Conservation (phyloP, 2,888 invertebrate species). For the Nephrotoma flavescens region DNA sequence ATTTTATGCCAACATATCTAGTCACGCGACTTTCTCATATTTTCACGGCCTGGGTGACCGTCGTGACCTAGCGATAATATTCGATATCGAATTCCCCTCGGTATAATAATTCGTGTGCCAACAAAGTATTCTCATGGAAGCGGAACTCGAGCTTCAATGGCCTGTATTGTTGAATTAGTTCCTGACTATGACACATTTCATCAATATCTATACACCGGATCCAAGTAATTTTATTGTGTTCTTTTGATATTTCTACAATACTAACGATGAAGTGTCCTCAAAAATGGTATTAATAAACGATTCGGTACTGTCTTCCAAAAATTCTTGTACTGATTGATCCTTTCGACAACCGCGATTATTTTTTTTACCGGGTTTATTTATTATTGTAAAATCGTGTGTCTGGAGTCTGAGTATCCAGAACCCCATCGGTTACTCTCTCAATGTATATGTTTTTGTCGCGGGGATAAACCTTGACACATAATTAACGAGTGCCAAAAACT, state of each 20-base stretch:
- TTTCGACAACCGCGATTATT: too few species aligned
- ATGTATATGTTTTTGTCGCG: background rate
- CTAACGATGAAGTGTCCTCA: too few species aligned
- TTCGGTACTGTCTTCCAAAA: too few species aligned
- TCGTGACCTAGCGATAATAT: background rate
- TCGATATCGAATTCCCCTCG: background rate
- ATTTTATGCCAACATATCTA: too few species aligned
- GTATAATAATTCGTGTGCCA: background rate
- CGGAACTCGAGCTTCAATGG: background rate
- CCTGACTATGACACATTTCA: background rate
- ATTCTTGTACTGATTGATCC: too few species aligned
- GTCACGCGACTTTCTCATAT: too few species aligned
- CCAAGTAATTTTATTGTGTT: background rate
- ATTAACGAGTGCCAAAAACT: background rate
- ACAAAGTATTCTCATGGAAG: background rate
- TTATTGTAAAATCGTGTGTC: too few species aligned
- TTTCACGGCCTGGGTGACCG: too few species aligned
- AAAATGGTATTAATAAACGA: too few species aligned
- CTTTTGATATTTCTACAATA: background rate
- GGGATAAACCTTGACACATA: background rate
- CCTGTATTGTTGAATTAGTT: background rate
- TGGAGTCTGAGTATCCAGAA: too few species aligned
- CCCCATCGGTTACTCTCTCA: background rate
- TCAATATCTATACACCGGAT: background rate
- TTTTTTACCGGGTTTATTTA: too few species aligned